Conservation (phyloP, 1,140 invertebrate genomes). For the Apolygus lucorum region DNA sequence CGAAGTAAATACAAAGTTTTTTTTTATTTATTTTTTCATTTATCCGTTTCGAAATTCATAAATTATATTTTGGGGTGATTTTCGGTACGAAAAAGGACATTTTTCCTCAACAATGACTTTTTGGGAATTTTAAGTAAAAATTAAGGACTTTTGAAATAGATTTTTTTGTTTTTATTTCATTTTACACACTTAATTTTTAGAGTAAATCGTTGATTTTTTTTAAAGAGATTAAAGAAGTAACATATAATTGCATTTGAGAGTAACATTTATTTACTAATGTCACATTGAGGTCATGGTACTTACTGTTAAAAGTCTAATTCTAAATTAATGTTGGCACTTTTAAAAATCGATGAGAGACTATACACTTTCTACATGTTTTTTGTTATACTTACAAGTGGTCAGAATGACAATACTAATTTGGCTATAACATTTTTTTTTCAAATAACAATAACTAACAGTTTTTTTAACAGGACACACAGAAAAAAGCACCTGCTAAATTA, state of each 20-base stretch:
- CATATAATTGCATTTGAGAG: slow-evolving; percentile 17
- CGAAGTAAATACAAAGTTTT: slow-evolving; percentile 10
- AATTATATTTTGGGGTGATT: slow-evolving; percentile 8
- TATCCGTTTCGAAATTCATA: slow-evolving; percentile 6
- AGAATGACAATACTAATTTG: slow-evolving; percentile 26
- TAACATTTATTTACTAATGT: slow-evolving; percentile 19
- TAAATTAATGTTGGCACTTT: slow-evolving; percentile 28
- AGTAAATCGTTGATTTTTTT: slow-evolving; percentile 20
- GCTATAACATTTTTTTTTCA: slow-evolving; percentile 23
- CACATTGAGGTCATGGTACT: slow-evolving; percentile 24
- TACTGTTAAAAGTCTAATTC: slow-evolving; percentile 20
- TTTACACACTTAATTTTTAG: slow-evolving; percentile 11
- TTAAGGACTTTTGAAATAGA: slow-evolving; percentile 17
- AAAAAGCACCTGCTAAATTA: slow-evolving; percentile 23
- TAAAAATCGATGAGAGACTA: slow-evolving; percentile 30
- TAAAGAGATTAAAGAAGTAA: slow-evolving; percentile 18
- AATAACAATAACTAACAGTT: slow-evolving; percentile 28
- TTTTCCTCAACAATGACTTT: background rate
- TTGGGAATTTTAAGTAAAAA: slow-evolving; percentile 15
- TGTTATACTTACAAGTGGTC: slow-evolving; percentile 28
- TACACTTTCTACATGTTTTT: slow-evolving; percentile 27
- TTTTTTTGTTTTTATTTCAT: slow-evolving; percentile 20
- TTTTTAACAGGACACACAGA: slow-evolving; percentile 23
- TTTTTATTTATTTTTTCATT: slow-evolving; percentile 1
- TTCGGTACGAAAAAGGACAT: background rate